Evolutionary conservation across 2,888 invertebrate species (phyloP).

Genomic region (Emesis furor): DNA sequence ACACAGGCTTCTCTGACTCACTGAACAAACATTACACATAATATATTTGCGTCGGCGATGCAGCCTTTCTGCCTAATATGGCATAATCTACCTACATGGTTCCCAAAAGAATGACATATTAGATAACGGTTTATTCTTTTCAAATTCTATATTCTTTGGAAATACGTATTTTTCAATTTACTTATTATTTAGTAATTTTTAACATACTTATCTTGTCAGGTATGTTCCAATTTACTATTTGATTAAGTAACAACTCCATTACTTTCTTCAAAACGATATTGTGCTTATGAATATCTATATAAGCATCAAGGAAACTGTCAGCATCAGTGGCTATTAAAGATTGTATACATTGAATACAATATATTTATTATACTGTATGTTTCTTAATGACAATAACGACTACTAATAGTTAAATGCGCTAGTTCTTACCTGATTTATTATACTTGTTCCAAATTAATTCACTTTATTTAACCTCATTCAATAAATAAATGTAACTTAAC

Average conservation of each 20-base stretch:
- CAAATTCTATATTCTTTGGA: neutral
- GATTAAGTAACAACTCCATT: too few relatives aligned
- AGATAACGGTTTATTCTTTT: neutral
- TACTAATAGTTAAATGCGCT: neutral
- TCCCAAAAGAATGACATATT: neutral
- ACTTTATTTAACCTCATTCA: constrained; percentile 69
- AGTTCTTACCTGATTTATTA: neutral
- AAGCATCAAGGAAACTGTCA: too few relatives aligned
- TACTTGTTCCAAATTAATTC: constrained; percentile 12
- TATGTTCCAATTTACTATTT: too few relatives aligned
- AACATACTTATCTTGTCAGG: too few relatives aligned
- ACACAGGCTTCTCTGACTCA: constrained; percentile 87
- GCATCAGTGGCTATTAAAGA: too few relatives aligned
- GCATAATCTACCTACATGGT: constrained; percentile 50
- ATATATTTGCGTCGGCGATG: constrained; percentile 85
- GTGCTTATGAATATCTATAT: too few relatives aligned
- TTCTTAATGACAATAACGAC: neutral
- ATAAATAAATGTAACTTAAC: constrained; percentile 84
- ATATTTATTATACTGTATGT: neutral
- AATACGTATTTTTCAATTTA: neutral
- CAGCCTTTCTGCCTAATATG: constrained; percentile 85
- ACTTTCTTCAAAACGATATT: too few relatives aligned
- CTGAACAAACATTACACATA: constrained; percentile 83
- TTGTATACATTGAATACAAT: neutral
- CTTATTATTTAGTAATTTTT: too few relatives aligned